These are phyloP conservation scores for Loxodonta africana DNA, from an alignment of 2,113 vertebrate genomes.

Conservation along the genomic window DNA sequence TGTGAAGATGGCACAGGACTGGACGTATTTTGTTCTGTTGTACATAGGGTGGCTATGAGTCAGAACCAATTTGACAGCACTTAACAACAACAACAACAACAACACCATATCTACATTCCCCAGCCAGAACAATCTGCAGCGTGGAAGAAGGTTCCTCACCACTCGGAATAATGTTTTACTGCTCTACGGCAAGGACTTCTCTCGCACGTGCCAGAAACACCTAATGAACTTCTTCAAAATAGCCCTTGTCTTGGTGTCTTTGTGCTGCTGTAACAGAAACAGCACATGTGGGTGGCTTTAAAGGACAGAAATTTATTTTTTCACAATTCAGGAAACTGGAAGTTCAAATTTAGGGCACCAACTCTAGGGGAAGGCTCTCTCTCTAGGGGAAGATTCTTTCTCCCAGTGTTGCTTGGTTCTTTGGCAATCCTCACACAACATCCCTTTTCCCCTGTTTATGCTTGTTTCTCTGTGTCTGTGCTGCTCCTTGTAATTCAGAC, in stretches of 20 bases:
- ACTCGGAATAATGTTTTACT: not conserved
- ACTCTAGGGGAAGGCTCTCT: not conserved
- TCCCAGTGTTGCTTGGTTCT: not conserved
- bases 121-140: not conserved
- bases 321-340: not conserved
- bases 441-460: not conserved
- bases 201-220: not conserved
- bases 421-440: not conserved
- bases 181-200: not conserved
- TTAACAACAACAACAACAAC: too few relatives aligned
- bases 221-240: not conserved
- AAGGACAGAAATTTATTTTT: not conserved
- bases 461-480: not conserved
- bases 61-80: too few relatives aligned
- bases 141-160: not conserved
- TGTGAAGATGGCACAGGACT: too few relatives aligned
- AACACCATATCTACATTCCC: not conserved
- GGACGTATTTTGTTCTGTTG: too few relatives aligned
- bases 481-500: not conserved
- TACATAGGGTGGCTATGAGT: too few relatives aligned
- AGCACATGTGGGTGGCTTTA: not conserved
- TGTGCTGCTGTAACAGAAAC: not conserved
- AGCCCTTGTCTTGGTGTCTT: not conserved
- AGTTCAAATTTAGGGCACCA: not conserved
- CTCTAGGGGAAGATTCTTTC: not conserved